Base-by-base conservation (phyloP, 2,888 invertebrate genomes). In the Leucozona laternaria region DNA sequence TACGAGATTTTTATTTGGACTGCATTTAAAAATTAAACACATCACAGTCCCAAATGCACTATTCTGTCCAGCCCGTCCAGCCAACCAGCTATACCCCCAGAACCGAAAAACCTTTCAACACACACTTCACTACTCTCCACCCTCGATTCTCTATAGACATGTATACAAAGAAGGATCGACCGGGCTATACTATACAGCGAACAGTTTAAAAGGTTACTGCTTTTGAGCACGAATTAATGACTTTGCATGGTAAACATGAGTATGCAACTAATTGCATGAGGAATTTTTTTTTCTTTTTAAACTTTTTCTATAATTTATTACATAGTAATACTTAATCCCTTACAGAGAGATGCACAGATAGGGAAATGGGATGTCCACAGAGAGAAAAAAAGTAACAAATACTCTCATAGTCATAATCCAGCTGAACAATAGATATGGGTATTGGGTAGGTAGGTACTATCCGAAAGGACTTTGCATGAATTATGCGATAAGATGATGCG, bases 381-480 rank as follows among this genome's bases (percentile, higher is more conserved):
- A 50, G 50, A 6, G 15, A 53, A 71, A 80, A 71, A 58, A 48
- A 70, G 50, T 58, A 78, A 68, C 73, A 86, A 78, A 78, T 75
- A 78, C 70, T 82, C 73, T 62, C 50, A 86, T 86, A 86, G 82
- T 62, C 50, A 86, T 86, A 86, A 86, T 86, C 86, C 73, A 37
- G 62, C 64, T 75, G 86, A 86, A 86, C 86, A 86, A 86, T 82
- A 55, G 73, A 77, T 77, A 82, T n/a, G n/a, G n/a, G n/a, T n/a
- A n/a, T n/a, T n/a, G n/a, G n/a, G n/a, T n/a, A n/a, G n/a, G n/a
- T n/a, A n/a, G n/a, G n/a, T 78, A 82, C 72, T 78, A 82, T 82
- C 77, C 70, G 45, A 86, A 75, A 86, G 86, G 86, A 86, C 86
- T 86, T 86, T 86, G 86, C 78, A 86, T 86, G 86, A 82, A 82